Evolutionary conservation across 2,797 vertebrate genomes (phyloP).

Genomic region (Chanos chanos): DNA sequence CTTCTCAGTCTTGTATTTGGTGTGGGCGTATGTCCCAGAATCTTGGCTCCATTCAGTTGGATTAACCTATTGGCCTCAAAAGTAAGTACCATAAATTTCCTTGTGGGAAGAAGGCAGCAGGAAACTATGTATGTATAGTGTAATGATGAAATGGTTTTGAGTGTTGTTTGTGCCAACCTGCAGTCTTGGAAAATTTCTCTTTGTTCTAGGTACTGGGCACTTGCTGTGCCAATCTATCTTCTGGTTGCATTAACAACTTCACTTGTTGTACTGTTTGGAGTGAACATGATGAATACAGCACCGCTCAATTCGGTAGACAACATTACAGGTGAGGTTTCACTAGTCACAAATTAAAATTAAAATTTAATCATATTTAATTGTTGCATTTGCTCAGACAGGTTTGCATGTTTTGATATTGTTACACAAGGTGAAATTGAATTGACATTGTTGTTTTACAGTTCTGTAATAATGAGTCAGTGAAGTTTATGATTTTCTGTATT

Average conservation of each 20-base stretch:
- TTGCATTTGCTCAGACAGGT: not conserved
- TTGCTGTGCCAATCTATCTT: constrained; percentile 85
- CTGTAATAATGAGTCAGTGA: no score
- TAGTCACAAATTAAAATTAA: not conserved
- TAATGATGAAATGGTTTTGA: not conserved
- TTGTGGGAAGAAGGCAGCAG: not conserved
- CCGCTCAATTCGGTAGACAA: constrained; percentile 84
- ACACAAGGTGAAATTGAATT: no score
- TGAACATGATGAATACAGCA: constrained; percentile 92
- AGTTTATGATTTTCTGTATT: no score
- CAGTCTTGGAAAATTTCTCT: not conserved
- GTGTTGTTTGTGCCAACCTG: not conserved
- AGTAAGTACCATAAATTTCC: constrained; percentile 73
- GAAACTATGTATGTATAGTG: not conserved
- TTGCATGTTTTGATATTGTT: no score
- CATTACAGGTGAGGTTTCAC: constrained; percentile 81
- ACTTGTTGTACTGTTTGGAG: constrained; percentile 80
- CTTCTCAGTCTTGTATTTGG: constrained; percentile 80
- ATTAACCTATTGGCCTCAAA: constrained; percentile 96
- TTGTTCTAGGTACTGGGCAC: constrained; percentile 86
- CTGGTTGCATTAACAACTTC: constrained; percentile 74
- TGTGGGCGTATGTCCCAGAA: constrained; percentile 91
- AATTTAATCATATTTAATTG: not conserved
- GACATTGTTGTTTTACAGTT: no score
- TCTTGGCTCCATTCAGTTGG: constrained; percentile 88